phyloP scores from a whole-genome alignment of 2,113 vertebrate species.

The Sorex fumeus region DNA sequence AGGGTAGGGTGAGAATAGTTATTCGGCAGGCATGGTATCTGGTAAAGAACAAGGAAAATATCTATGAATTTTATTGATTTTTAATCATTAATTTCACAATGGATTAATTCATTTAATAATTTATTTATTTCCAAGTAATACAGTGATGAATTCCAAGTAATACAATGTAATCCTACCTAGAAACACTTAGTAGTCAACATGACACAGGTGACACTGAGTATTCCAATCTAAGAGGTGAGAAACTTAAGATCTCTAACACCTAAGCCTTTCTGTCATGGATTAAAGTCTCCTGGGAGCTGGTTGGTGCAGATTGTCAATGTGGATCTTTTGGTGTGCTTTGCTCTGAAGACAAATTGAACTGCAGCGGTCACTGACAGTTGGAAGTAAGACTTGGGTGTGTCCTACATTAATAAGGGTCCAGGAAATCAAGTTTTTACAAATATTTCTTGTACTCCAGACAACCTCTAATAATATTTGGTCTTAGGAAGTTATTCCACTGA shows the following conservation, averaged over 20 bases:
- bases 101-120: too few relatives aligned
- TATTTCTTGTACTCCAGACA: not conserved
- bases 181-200: not conserved
- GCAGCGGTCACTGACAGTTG: not conserved
- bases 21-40: not conserved
- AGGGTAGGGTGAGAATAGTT: not conserved
- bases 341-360: not conserved
- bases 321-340: not conserved
- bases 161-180: constrained; percentile 1
- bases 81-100: too few relatives aligned
- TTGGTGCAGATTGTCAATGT: not conserved
- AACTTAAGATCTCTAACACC: not conserved
- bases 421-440: not conserved
- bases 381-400: not conserved
- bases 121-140: constrained; percentile 16
- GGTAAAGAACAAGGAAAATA: not conserved
- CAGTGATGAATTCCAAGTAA: not conserved
- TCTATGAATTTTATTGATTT: too few relatives aligned
- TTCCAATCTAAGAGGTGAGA: not conserved
- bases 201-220: not conserved
- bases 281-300: not conserved
- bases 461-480: not conserved
- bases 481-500: constrained; percentile 37
- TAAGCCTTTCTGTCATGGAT: not conserved
- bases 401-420: not conserved